phyloP scores from a whole-genome alignment of 2,113 vertebrate species.

The Corythoichthys haematopterus region DNA sequence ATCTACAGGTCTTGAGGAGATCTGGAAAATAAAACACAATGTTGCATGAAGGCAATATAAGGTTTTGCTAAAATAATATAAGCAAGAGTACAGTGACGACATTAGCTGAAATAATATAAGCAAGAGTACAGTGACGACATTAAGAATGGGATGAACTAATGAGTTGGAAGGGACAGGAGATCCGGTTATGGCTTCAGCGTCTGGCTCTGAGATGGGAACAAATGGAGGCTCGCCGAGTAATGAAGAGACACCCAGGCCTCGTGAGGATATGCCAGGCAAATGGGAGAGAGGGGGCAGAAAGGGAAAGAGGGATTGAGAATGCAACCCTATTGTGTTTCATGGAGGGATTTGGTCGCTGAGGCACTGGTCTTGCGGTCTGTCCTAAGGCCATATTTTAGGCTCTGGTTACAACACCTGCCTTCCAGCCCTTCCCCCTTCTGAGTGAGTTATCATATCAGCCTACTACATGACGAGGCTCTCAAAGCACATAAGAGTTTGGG shows the following conservation, averaged over 20 bases:
- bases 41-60: neutral
- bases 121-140: constrained; percentile 17
- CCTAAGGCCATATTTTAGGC: constrained; percentile 64
- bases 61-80: neutral
- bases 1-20: no score
- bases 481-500: constrained; percentile 7
- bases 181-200: constrained; percentile 69
- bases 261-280: constrained; percentile 64
- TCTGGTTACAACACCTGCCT: constrained; percentile 71
- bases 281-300: constrained; percentile 52
- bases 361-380: constrained; percentile 62
- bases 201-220: constrained; percentile 68
- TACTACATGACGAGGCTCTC: constrained; percentile 32
- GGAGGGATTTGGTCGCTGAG: constrained; percentile 64
- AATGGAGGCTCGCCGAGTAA: constrained; percentile 70
- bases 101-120: constrained; percentile 2
- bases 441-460: constrained; percentile 55
- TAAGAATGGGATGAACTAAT: constrained; percentile 50
- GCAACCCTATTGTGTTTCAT: constrained; percentile 76
- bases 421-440: constrained; percentile 30
- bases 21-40: no score
- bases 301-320: constrained; percentile 66
- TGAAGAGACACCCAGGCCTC: constrained; percentile 69
- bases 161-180: constrained; percentile 48
- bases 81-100: constrained; percentile 15